Percentiles rank a stretch among this genome's conserved stretches.
Evolutionary conservation across 2,888 invertebrate species (phyloP).

Genomic region (Lapara coniferarum): DNA sequence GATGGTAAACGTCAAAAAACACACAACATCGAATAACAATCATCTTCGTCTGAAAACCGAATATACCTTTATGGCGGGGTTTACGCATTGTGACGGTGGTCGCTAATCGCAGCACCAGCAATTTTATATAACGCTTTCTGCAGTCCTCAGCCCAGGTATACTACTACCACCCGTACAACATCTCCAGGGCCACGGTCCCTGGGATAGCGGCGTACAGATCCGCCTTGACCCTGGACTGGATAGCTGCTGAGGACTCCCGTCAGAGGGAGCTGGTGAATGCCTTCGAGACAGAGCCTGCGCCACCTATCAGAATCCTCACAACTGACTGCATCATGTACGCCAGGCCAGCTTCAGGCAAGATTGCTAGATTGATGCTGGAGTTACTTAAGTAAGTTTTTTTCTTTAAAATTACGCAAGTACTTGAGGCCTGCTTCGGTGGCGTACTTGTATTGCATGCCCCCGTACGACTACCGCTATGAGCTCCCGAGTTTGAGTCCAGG

Average conservation of each 20-base stretch:
- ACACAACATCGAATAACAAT: no score
- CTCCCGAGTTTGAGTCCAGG: no score
- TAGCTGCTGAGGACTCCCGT: conserved; percentile 64
- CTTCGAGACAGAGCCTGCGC: conserved; percentile 57
- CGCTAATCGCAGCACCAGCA: no score
- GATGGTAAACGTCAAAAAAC: no score
- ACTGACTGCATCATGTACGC: conserved; percentile 64
- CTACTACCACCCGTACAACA: conserved; percentile 53
- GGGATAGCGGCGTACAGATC: conserved; percentile 67
- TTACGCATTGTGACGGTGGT: no score
- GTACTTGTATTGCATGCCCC: no score
- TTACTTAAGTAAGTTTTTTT: conserved; percentile 56
- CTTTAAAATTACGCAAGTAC: not conserved
- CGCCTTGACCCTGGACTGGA: conserved; percentile 68
- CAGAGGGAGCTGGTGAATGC: conserved; percentile 65
- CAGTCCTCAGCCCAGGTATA: conserved; percentile 55
- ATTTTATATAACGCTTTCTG: conserved; percentile 4
- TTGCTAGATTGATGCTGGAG: conserved; percentile 69
- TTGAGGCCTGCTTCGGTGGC: not conserved
- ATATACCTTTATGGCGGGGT: no score
- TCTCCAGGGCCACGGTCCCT: conserved; percentile 52
- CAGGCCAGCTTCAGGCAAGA: conserved; percentile 64
- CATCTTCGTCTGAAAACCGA: no score
- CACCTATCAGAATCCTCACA: conserved; percentile 47
- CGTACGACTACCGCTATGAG: no score